Conservation (phyloP, 2,113 vertebrate genomes). For the Boleophthalmus pectinirostris region DNA sequence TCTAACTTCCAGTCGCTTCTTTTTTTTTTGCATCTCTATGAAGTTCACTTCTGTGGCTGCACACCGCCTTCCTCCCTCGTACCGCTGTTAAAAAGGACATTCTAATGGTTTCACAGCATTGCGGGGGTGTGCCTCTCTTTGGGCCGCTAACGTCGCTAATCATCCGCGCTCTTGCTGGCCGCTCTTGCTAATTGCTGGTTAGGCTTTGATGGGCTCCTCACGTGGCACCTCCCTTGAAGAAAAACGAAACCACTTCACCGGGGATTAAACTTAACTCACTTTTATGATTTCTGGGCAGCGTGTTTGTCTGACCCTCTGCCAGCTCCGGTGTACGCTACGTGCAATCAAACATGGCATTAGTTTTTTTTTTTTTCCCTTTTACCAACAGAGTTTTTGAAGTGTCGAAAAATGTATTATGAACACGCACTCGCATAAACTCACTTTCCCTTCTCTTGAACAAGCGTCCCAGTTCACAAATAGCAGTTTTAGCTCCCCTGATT, state of each 20-base stretch:
- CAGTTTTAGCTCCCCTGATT: constrained; percentile 78
- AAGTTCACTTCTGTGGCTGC: background rate
- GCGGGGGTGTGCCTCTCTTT: constrained; percentile 3
- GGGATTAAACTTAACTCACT: constrained; percentile 45
- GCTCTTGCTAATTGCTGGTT: constrained; percentile 48
- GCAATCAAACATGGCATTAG: constrained; percentile 58
- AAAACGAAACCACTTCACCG: constrained; percentile 33
- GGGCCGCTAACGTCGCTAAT: constrained; percentile 14
- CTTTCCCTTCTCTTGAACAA: constrained; percentile 72
- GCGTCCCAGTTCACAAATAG: constrained; percentile 77
- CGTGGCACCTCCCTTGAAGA: constrained; percentile 32
- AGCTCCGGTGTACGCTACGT: constrained; percentile 30
- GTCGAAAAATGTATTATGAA: constrained; percentile 49
- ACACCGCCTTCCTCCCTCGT: background rate
- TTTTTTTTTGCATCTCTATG: background rate
- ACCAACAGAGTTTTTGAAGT: constrained; percentile 69
- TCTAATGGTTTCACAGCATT: background rate
- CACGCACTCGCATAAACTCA: constrained; percentile 47
- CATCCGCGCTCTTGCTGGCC: constrained; percentile 2
- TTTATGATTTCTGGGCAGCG: constrained; percentile 32
- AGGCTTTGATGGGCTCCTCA: constrained; percentile 49
- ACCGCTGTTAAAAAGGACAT: constrained; percentile 1
- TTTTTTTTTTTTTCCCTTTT: constrained; percentile 43
- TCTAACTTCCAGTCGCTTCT: background rate
- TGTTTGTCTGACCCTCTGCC: constrained; percentile 57